phyloP scores from a whole-genome alignment of 1,140 invertebrate genomes.

The Steinernema khuongi region DNA sequence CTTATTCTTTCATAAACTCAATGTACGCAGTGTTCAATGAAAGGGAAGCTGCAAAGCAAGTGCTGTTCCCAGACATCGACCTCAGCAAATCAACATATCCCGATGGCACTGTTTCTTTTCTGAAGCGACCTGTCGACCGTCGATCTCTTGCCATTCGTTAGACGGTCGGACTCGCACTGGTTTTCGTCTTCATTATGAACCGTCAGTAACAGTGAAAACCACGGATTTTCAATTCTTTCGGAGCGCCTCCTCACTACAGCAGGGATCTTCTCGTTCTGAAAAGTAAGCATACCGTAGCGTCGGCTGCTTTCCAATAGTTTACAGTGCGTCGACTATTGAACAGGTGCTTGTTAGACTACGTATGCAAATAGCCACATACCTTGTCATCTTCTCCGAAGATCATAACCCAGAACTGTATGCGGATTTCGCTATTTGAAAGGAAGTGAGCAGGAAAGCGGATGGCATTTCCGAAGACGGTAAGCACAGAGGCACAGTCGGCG shows the following conservation, averaged over 20 bases:
- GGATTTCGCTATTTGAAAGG: slow-evolving; percentile 48
- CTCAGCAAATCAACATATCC: neutral
- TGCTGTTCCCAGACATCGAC: neutral
- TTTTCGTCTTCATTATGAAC: slow-evolving; percentile 28
- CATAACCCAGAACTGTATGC: slow-evolving; percentile 42
- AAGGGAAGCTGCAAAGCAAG: too few species aligned
- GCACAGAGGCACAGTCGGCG: slow-evolving; percentile 43
- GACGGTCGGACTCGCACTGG: neutral
- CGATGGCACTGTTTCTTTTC: neutral
- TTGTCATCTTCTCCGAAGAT: slow-evolving; percentile 27
- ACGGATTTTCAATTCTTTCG: slow-evolving; percentile 32
- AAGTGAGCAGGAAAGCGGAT: slow-evolving; percentile 53
- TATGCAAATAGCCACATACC: slow-evolving; percentile 8
- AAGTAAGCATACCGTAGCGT: neutral
- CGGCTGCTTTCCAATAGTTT: neutral
- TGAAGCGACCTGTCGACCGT: neutral
- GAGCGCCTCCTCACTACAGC: neutral
- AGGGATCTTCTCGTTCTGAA: neutral
- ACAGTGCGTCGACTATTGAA: neutral
- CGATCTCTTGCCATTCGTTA: neutral
- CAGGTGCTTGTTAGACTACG: neutral
- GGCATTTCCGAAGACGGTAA: slow-evolving; percentile 55
- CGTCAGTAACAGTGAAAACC: slow-evolving; percentile 28
- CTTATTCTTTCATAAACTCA: too few species aligned
- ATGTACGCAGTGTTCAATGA: too few species aligned